Percentiles rank a stretch among this genome's conserved stretches.
Evolutionary conservation across 2,888 invertebrate species (phyloP).

Genomic region (Pandemis heparana): DNA sequence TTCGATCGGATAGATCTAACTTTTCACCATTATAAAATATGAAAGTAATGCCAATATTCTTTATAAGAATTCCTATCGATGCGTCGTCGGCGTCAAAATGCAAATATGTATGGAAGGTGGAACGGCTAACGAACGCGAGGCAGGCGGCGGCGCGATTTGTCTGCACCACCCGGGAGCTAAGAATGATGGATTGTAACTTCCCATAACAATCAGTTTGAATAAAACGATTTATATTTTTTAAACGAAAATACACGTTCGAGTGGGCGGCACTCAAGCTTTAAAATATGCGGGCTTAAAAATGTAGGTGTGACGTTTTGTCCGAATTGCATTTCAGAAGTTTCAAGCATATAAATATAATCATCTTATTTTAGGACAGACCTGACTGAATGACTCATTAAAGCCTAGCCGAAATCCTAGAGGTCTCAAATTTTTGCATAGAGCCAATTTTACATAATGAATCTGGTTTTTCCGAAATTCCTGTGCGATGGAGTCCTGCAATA

Average conservation of each 20-base stretch:
- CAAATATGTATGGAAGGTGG: slow-evolving; percentile 69
- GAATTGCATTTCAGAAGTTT: too few relatives aligned
- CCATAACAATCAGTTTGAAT: slow-evolving; percentile 36
- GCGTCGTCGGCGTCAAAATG: slow-evolving; percentile 67
- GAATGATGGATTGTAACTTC: slow-evolving; percentile 49
- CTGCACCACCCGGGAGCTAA: slow-evolving; percentile 49
- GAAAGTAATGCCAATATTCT: slow-evolving; percentile 14
- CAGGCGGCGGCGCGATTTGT: slow-evolving; percentile 68
- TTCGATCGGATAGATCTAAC: background rate
- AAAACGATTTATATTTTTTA: slow-evolving; percentile 2
- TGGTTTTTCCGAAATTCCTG: too few relatives aligned
- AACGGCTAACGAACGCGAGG: slow-evolving; percentile 77
- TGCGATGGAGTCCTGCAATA: too few relatives aligned
- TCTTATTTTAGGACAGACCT: too few relatives aligned
- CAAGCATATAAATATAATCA: too few relatives aligned
- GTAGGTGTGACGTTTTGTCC: background rate
- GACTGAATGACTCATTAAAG: too few relatives aligned
- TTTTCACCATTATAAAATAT: background rate
- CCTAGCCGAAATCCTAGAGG: too few relatives aligned
- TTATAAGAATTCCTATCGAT: slow-evolving; percentile 57
- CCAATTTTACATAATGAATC: too few relatives aligned
- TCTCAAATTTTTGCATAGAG: too few relatives aligned
- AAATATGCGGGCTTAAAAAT: background rate
- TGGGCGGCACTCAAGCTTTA: background rate
- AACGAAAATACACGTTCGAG: background rate